A percentile compares a stretch with the other conserved stretches of the same genome.
These are phyloP conservation scores for Nixonia krombeini DNA, from an alignment of 1,140 invertebrate genomes.

Conservation along the genomic window DNA sequence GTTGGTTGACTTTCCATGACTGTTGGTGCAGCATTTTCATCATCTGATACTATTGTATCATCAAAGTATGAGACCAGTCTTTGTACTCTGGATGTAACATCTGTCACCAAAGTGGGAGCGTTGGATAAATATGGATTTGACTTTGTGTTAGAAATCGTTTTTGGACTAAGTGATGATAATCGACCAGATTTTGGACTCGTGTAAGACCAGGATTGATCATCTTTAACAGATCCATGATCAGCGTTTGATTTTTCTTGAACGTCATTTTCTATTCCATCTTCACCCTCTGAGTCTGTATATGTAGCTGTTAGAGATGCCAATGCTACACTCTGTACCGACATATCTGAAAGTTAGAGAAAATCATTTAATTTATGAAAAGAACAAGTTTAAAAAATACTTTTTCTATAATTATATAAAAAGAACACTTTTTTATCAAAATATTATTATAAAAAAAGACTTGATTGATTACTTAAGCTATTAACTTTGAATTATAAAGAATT, in stretches of 20 bases:
- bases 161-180: constrained; percentile 62
- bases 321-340: constrained; percentile 74
- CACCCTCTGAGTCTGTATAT: constrained; percentile 88
- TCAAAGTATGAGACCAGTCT: constrained; percentile 85
- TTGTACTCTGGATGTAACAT: constrained; percentile 62
- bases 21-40: constrained; percentile 73
- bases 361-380: too few relatives aligned
- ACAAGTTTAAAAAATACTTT: too few relatives aligned
- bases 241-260: constrained; percentile 65
- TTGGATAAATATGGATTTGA: constrained; percentile 55
- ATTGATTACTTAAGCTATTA: too few relatives aligned
- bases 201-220: constrained; percentile 56
- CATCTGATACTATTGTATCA: constrained; percentile 84
- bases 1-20: constrained; percentile 46
- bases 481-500: too few relatives aligned
- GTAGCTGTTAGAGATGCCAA: constrained; percentile 85
- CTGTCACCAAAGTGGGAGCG: constrained; percentile 53
- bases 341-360: too few relatives aligned
- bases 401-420: too few relatives aligned
- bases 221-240: constrained; percentile 57
- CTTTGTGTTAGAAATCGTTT: constrained; percentile 50
- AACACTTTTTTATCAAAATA: too few relatives aligned
- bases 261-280: constrained; percentile 80
- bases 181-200: constrained; percentile 60
- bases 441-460: too few relatives aligned